Base-by-base conservation (phyloP, 2,797 vertebrate species). In the Paramormyrops hopkinsi region DNA sequence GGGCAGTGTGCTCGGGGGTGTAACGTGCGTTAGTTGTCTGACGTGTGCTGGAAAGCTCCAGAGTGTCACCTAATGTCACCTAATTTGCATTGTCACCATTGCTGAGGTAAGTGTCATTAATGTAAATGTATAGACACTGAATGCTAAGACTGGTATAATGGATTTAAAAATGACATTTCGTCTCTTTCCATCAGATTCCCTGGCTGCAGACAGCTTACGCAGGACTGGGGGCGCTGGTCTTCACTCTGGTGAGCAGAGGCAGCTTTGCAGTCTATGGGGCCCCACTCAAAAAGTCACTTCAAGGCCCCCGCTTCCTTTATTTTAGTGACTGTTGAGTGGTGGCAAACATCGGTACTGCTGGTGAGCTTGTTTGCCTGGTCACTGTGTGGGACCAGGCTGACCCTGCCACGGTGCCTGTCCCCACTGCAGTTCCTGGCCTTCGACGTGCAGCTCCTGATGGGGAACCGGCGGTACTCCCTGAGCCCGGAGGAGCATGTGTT, bases 401-500 rank as follows among this genome's bases (percentile, higher is more conserved):
- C 62, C 62, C 62, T 3, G 3, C 25, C 62, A 11, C 1, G 62
- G 25, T 69, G 62, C 25, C 62, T 69, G 11, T 69, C 11, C 11
- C 79, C 46, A 44, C 44, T 79, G n/a, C 88, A 93, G 93, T 93
- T 93, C 89, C 88, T 93, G 85, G 93, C 91, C 1, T 93, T 92
- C 84, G 92, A 93, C 48, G 90, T 91, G 51, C 93, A 93, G 91
- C 91, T 94, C 76, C 89, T 93, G 62, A 91, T 93, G 87, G 93
- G 93, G 2, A 93, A 93, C 89, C 62, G 92, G n/a, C 89, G 90
- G 22, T 92, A 93, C 88, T 93, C 93, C 4, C 85, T 94, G 62
- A 94, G 93, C 88, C 92, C 92, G 9, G 93, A 93, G 88, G 93
- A 94, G 89, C 91, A 94, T 8, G 91, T 94, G 88, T 93, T 93